Evolutionary conservation across 2,888 invertebrate genomes (phyloP).

Genomic region (Catocala nupta): DNA sequence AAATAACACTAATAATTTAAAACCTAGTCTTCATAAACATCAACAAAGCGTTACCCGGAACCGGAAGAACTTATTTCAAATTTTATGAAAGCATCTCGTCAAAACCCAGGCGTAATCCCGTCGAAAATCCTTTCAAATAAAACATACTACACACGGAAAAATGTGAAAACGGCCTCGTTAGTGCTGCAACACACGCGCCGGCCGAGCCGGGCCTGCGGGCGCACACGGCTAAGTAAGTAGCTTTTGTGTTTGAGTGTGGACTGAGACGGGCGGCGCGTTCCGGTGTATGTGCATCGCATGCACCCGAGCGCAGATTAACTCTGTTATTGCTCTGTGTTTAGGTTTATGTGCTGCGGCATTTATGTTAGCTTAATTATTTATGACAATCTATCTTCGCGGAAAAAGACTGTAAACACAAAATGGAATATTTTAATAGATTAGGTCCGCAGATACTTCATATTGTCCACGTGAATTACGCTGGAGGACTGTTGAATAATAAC

Average conservation of each 20-base stretch:
- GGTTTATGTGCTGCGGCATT: background rate
- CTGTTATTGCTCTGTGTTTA: background rate
- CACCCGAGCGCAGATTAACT: slow-evolving; percentile 6
- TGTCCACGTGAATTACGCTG: no score
- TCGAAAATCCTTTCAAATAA: slow-evolving; percentile 7
- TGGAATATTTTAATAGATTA: no score
- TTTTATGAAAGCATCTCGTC: no score
- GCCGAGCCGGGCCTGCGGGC: background rate
- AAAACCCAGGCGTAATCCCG: background rate
- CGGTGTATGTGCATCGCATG: background rate
- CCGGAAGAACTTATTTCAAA: no score
- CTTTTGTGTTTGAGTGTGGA: slow-evolving; percentile 18
- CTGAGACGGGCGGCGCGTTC: background rate
- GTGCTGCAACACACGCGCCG: slow-evolving; percentile 9
- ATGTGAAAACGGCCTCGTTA: slow-evolving; percentile 17
- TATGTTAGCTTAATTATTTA: background rate
- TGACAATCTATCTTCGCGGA: no score
- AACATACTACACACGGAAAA: background rate
- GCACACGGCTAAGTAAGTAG: slow-evolving; percentile 27
- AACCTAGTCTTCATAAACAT: no score
- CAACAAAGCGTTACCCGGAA: no score
- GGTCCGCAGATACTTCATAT: no score
- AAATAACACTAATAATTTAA: no score
- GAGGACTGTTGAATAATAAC: no score
- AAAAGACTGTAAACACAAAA: no score